Conservation (phyloP, 1,140 invertebrate species). For the Oncopeltus fasciatus region DNA sequence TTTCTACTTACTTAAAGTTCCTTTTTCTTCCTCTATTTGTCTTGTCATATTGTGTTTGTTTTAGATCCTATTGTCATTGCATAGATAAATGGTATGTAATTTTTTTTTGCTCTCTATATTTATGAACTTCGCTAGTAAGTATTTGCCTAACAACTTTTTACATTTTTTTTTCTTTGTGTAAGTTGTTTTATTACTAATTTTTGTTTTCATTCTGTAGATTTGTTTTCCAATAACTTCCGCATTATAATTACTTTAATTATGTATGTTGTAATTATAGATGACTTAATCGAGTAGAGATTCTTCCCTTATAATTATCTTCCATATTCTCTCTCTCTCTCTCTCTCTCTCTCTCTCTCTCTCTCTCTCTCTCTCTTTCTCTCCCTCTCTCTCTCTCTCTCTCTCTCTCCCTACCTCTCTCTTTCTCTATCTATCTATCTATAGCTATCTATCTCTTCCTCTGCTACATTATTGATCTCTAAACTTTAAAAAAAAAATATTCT, state of each 20-base stretch:
- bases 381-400: not conserved
- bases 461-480: no score
- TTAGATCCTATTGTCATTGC: not conserved
- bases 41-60: not conserved
- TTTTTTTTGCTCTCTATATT: not conserved
- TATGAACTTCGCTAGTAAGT: not conserved
- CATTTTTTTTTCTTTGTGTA: not conserved
- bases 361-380: not conserved
- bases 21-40: not conserved
- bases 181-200: not conserved
- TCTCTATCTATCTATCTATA: not conserved
- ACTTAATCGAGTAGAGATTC: no score
- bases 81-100: not conserved
- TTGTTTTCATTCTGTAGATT: not conserved
- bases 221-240: no score
- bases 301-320: no score
- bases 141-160: not conserved
- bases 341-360: conserved; percentile 2
- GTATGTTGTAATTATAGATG: no score
- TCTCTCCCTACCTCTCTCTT: not conserved
- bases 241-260: no score
- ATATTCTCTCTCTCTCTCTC: not conserved
- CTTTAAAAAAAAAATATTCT: no score
- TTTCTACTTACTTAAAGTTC: not conserved
- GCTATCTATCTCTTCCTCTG: not conserved